Base-by-base conservation (phyloP, 2,113 vertebrate genomes). In the Sialia sialis region DNA sequence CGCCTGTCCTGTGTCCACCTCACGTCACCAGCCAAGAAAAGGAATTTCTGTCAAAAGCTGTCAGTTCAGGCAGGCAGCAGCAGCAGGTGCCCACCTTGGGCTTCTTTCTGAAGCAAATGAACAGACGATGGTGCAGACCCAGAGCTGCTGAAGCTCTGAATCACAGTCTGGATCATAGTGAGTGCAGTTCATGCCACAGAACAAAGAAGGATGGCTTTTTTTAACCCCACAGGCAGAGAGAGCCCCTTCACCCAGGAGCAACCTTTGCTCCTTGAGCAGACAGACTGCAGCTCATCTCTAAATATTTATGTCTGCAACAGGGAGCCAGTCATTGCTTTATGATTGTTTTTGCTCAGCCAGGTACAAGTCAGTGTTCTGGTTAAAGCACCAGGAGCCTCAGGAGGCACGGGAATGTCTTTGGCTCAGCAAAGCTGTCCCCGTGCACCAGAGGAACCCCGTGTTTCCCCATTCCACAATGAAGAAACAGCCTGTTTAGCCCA, bases 161-260 rank as follows among this genome's bases (percentile, higher is more conserved):
- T 38, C 41, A 19, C 41, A 19, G 18, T 6, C 11, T n/a, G 59
- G 66, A 39, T 5, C 79, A n/a, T 44, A 1, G 1, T 2, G 46
- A 46, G 60, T 62, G 32, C 56, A 39, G 15, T 0, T 46, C 17
- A 1, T 4, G 18, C 11, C 51, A 6, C 11, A 29, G 17, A 74
- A n/a, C 0, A 1, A 55, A 8, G 23, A 5, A 11, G 38, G 51
- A 25, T 52, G 39, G 16, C 5, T 43, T 14, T 36, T n/a, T 2
- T 5, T 9, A 12, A 26, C 13, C 27, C 13, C 39, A 11, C 9
- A 2, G 46, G 75, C 84, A 83, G 62, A 19, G 60, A 51, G 22
- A 70, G 36, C 11, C 9, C 11, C 44, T 67, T 16, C 30, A 43
- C 21, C 75, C 7, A 6, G 44, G 44, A 79, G 20, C 36, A 4